A percentile compares a stretch with the other conserved stretches of the same genome.
Evolutionary conservation across 2,888 invertebrate genomes (phyloP).

Genomic region (Belgica antarctica): DNA sequence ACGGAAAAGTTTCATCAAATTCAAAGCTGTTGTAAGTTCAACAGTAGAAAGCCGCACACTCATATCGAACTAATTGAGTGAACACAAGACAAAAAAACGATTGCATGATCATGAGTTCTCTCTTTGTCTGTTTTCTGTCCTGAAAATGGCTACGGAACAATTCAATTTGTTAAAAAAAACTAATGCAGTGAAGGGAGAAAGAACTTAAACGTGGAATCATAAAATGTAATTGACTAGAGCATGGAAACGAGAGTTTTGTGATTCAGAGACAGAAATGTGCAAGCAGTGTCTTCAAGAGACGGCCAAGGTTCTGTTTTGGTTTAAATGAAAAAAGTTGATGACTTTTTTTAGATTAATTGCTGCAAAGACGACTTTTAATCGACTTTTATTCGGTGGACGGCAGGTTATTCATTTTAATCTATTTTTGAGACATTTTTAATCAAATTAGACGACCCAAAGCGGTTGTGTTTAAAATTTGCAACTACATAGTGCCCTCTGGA

Average conservation of each 20-base stretch:
- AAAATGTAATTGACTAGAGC: constrained; percentile 9
- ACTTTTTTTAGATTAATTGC: background rate
- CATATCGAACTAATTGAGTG: background rate
- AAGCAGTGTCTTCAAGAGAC: no score
- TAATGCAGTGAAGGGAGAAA: background rate
- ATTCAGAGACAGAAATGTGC: no score
- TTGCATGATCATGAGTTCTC: background rate
- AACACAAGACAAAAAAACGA: background rate
- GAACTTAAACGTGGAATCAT: constrained; percentile 10
- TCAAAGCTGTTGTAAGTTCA: no score
- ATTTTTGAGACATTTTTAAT: no score
- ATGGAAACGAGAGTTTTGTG: background rate
- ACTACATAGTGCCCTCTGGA: no score
- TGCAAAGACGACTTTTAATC: background rate
- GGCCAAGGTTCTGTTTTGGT: no score
- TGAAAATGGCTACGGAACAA: constrained; percentile 6
- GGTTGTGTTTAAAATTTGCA: no score
- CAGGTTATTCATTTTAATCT: no score
- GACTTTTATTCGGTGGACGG: background rate
- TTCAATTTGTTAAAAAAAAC: constrained; percentile 19
- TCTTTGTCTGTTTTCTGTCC: no score
- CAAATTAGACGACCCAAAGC: no score
- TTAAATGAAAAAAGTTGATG: background rate
- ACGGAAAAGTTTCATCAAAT: no score
- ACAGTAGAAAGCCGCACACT: no score